A percentile compares a stretch with the other conserved stretches of the same genome.
These are phyloP conservation scores for Carcinoscorpius rotundicauda DNA, from an alignment of 1,140 invertebrate species.

Conservation along the genomic window DNA sequence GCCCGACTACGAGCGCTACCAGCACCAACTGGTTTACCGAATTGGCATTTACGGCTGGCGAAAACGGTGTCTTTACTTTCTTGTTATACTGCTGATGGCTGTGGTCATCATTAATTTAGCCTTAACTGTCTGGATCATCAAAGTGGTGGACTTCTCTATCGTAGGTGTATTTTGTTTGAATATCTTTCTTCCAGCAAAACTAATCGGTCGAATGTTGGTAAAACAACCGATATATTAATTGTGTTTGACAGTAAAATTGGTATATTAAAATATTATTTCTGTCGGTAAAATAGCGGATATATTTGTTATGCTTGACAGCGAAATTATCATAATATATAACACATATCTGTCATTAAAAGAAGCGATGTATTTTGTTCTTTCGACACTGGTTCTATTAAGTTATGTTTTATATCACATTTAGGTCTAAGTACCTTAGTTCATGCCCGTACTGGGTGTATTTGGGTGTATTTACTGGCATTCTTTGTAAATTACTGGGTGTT, in stretches of 20 bases:
- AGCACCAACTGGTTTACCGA: constrained; percentile 33
- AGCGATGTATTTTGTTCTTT: too few relatives aligned
- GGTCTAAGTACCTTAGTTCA: too few relatives aligned
- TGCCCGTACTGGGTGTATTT: too few relatives aligned
- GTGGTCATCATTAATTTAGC: constrained; percentile 84
- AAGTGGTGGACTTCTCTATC: constrained; percentile 80
- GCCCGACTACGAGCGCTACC: too few relatives aligned
- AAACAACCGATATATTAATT: neutral
- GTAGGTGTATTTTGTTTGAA: constrained; percentile 48
- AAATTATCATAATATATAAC: neutral
- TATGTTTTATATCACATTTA: too few relatives aligned
- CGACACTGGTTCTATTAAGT: too few relatives aligned
- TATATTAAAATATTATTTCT: neutral
- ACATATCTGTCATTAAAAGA: too few relatives aligned
- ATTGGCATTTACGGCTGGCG: constrained; percentile 91
- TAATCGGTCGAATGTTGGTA: neutral
- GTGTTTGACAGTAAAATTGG: neutral
- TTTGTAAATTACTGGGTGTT: neutral
- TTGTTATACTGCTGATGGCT: constrained; percentile 67
- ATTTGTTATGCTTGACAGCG: neutral
- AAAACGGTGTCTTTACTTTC: constrained; percentile 71
- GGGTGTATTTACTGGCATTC: too few relatives aligned
- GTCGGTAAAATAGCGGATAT: neutral
- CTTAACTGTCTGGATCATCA: constrained; percentile 86
- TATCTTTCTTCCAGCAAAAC: neutral